Evolutionary conservation across 2,113 vertebrate species (phyloP).

Genomic region (Mus spicilegus): DNA sequence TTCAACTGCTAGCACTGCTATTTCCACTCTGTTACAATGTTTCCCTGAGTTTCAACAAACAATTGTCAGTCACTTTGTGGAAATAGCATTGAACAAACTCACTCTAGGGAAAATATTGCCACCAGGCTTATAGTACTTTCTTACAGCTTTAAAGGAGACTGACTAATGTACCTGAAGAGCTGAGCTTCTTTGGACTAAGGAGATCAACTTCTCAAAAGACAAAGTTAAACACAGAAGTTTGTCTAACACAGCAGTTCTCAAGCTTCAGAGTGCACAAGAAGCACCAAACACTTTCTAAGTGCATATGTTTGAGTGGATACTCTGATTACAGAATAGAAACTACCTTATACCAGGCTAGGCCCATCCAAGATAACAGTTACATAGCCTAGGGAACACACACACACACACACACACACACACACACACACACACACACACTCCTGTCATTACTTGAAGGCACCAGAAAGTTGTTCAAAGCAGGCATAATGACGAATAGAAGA

Average conservation of each 20-base stretch:
- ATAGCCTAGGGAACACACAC: neutral
- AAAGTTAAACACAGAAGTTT: constrained; percentile 60
- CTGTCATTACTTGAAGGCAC: neutral
- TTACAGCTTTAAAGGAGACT: neutral
- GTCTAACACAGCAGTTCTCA: constrained; percentile 55
- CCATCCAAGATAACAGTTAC: constrained; percentile 42
- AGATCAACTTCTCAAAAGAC: constrained; percentile 43
- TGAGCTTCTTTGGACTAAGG: constrained; percentile 42
- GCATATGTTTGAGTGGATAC: neutral
- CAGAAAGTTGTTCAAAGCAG: constrained; percentile 19
- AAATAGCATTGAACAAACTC: constrained; percentile 8
- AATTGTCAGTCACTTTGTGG: neutral
- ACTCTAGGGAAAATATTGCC: neutral
- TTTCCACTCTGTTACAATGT: neutral
- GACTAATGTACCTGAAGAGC: constrained; percentile 60
- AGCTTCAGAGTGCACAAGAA: constrained; percentile 1
- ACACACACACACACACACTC: neutral
- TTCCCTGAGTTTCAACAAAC: constrained; percentile 3
- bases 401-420: neutral
- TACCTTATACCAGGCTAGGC: constrained; percentile 10
- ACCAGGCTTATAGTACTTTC: constrained; percentile 6
- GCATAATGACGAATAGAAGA: neutral
- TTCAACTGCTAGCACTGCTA: neutral
- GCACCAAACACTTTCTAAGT: constrained; percentile 49
- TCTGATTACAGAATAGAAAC: constrained; percentile 46